Conservation (phyloP, 2,113 vertebrate species). For the Nothocercus julius region DNA sequence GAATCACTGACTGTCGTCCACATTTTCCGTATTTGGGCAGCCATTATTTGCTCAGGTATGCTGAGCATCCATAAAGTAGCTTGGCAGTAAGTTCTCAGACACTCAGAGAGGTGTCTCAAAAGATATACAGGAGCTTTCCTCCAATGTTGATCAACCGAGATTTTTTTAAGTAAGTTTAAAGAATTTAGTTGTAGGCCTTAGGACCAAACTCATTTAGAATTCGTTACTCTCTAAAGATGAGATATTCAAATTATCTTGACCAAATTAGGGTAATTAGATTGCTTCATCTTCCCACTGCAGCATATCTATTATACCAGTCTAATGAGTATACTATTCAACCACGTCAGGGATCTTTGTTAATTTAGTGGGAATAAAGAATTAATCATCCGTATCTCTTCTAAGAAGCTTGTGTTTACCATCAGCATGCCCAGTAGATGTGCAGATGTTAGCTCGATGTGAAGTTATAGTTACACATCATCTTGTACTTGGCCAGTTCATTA, state of each 20-base stretch:
- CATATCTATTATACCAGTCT: neutral
- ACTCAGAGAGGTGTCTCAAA: conserved; percentile 16
- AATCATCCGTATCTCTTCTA: neutral
- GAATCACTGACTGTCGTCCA: conserved; percentile 42
- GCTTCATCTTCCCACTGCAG: conserved; percentile 46
- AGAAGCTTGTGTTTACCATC: conserved; percentile 11
- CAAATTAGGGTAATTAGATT: conserved; percentile 36
- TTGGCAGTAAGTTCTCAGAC: neutral
- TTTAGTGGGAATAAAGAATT: conserved; percentile 27
- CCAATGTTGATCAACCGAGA: conserved; percentile 7
- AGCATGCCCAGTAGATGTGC: neutral
- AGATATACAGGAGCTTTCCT: neutral
- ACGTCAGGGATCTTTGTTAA: neutral
- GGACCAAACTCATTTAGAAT: neutral
- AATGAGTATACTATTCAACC: conserved; percentile 1
- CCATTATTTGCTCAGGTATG: conserved; percentile 47
- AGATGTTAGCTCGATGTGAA: conserved; percentile 25
- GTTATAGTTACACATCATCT: neutral
- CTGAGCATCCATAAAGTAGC: neutral
- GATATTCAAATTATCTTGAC: conserved; percentile 29
- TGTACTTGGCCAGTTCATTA: neutral
- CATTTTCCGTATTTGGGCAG: conserved; percentile 34
- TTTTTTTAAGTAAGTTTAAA: conserved; percentile 1
- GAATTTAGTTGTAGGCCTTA: conserved; percentile 24
- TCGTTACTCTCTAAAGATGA: conserved; percentile 5